Percentiles rank a stretch among this genome's conserved stretches.
phyloP scores from a whole-genome alignment of 1,140 invertebrate species.

The Drosophila willistoni region DNA sequence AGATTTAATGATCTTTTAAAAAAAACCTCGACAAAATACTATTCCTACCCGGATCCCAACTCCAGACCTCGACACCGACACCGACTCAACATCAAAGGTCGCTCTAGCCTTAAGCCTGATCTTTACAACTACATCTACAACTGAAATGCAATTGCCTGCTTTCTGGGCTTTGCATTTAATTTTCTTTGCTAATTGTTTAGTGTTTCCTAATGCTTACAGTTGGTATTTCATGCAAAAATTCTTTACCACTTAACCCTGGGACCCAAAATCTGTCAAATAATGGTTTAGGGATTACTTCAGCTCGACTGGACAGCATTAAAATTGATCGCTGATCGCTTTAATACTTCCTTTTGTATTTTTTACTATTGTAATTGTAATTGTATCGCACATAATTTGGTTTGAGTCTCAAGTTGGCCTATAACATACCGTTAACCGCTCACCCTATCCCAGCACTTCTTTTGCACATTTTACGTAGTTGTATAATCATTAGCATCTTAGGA shows the following conservation, averaged over 20 bases:
- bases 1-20: conserved; percentile 47
- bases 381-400: too few species aligned
- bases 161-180: conserved; percentile 10
- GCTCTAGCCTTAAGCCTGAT: conserved; percentile 36
- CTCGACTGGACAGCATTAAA: too few species aligned
- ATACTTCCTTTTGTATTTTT: background rate
- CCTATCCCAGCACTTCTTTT: background rate
- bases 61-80: background rate
- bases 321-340: too few species aligned
- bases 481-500: conserved; percentile 23
- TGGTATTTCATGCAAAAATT: conserved; percentile 58
- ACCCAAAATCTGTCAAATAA: conserved; percentile 63
- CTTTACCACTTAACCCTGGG: conserved; percentile 67
- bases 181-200: conserved; percentile 62
- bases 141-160: conserved; percentile 72
- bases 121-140: conserved; percentile 58
- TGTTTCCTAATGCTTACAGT: conserved; percentile 28
- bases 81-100: conserved; percentile 61
- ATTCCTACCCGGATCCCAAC: conserved; percentile 51
- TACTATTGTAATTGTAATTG: background rate
- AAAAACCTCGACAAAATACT: conserved; percentile 22
- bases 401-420: conserved; percentile 34
- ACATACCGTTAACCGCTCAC: background rate
- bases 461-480: conserved; percentile 45
- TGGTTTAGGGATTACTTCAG: conserved; percentile 32